Evolutionary conservation across 2,888 invertebrate genomes (phyloP).

Genomic region (Eucriotettix oculatus): DNA sequence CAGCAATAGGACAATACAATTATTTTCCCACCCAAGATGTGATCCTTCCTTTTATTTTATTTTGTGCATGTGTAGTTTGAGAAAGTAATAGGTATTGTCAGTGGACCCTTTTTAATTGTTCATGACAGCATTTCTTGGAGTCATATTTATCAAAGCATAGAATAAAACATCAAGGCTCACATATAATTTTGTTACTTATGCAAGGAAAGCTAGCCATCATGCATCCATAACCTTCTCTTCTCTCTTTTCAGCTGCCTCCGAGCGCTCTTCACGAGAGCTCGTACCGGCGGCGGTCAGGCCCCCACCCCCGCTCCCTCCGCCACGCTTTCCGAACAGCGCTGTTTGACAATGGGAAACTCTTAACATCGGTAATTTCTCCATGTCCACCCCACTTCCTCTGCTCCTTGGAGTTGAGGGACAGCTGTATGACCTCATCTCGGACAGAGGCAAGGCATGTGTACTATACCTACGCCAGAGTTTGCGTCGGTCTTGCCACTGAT

Average conservation of each 20-base stretch:
- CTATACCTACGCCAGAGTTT: constrained; percentile 46
- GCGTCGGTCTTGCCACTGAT: constrained; percentile 14
- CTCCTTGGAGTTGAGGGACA: constrained; percentile 33
- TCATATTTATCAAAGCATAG: too few species aligned
- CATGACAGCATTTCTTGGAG: too few species aligned
- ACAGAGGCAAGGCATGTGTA: constrained; percentile 44
- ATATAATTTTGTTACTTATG: background rate
- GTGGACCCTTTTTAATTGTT: too few species aligned
- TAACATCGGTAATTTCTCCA: constrained; percentile 35
- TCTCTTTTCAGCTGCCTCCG: constrained; percentile 55
- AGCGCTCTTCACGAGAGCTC: constrained; percentile 53
- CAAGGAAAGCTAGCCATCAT: background rate
- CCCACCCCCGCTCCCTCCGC: constrained; percentile 71
- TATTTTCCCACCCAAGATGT: too few species aligned
- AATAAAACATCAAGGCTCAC: too few species aligned
- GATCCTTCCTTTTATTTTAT: too few species aligned
- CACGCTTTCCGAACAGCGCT: constrained; percentile 59
- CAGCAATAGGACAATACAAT: too few species aligned
- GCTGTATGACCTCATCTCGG: constrained; percentile 37
- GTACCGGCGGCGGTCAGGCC: constrained; percentile 27
- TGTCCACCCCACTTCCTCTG: constrained; percentile 27
- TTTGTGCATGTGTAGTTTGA: too few species aligned
- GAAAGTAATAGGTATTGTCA: too few species aligned
- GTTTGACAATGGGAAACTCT: constrained; percentile 66
- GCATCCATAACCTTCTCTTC: constrained; percentile 16